A percentile compares a stretch with the other conserved stretches of the same genome.
phyloP scores from a whole-genome alignment of 1,140 invertebrate genomes.

The Leucophenga varia region DNA sequence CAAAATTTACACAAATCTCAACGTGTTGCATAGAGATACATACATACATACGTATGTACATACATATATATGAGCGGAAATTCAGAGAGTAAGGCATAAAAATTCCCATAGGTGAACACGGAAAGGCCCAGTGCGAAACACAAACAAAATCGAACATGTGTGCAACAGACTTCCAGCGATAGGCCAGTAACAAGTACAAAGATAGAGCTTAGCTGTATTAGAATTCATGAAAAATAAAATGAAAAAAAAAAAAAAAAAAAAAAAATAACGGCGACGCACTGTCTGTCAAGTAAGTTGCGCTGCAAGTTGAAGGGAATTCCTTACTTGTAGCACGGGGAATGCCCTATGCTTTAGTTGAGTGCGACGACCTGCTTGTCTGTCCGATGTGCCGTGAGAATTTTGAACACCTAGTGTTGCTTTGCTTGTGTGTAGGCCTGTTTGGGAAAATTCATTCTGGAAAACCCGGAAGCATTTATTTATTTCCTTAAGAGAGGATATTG shows the following conservation, averaged over 20 bases:
- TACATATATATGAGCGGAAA: too few relatives aligned
- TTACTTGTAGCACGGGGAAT: constrained; percentile 30
- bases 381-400: constrained; percentile 43
- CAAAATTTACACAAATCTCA: too few relatives aligned
- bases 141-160: constrained; percentile 32
- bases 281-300: too few relatives aligned
- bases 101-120: constrained; percentile 36
- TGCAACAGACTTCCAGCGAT: constrained; percentile 32
- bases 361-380: constrained; percentile 8
- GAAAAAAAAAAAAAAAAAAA: too few relatives aligned
- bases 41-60: too few relatives aligned
- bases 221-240: too few relatives aligned
- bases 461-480: constrained; percentile 49
- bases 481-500: too few relatives aligned
- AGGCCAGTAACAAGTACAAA: too few relatives aligned
- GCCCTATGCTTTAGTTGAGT: constrained; percentile 19
- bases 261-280: constrained; percentile 37
- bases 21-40: too few relatives aligned
- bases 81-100: background rate
- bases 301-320: constrained; percentile 42
- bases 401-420: constrained; percentile 3
- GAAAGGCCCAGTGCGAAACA: constrained; percentile 30
- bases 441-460: constrained; percentile 41
- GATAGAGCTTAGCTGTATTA: too few relatives aligned
- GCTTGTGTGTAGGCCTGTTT: constrained; percentile 3